These are phyloP conservation scores for Climacteris rufus DNA, from an alignment of 2,113 vertebrate genomes.

Conservation along the genomic window DNA sequence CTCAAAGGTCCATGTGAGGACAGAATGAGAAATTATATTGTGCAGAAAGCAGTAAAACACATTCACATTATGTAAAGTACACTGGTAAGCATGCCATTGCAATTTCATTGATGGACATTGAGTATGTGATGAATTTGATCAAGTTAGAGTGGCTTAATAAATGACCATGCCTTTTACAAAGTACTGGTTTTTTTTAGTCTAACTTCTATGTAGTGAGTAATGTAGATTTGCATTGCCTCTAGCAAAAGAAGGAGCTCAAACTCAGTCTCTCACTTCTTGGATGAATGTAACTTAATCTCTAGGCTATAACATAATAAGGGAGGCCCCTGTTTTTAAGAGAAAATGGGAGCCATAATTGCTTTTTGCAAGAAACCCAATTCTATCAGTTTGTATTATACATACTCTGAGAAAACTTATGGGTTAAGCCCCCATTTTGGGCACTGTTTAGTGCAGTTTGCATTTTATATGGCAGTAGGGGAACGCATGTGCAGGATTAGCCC, in stretches of 20 bases:
- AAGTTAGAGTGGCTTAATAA: conserved; percentile 6
- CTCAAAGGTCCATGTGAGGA: neutral
- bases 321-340: neutral
- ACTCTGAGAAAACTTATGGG: neutral
- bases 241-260: neutral
- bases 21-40: conserved; percentile 31
- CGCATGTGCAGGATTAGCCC: neutral
- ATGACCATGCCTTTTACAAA: conserved; percentile 4
- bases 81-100: neutral
- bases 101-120: conserved; percentile 37
- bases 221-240: conserved; percentile 37
- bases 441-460: neutral
- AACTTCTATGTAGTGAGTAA: neutral
- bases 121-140: conserved; percentile 7
- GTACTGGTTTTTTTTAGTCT: neutral
- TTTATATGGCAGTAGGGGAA: neutral
- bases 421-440: neutral
- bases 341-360: neutral
- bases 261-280: conserved; percentile 1
- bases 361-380: neutral
- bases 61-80: conserved; percentile 34
- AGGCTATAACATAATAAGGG: neutral
- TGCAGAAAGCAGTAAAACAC: conserved; percentile 21
- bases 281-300: neutral
- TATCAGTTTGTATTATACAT: neutral